Conservation (phyloP, 2,888 invertebrate genomes). For the Tetrapedia diversipes region DNA sequence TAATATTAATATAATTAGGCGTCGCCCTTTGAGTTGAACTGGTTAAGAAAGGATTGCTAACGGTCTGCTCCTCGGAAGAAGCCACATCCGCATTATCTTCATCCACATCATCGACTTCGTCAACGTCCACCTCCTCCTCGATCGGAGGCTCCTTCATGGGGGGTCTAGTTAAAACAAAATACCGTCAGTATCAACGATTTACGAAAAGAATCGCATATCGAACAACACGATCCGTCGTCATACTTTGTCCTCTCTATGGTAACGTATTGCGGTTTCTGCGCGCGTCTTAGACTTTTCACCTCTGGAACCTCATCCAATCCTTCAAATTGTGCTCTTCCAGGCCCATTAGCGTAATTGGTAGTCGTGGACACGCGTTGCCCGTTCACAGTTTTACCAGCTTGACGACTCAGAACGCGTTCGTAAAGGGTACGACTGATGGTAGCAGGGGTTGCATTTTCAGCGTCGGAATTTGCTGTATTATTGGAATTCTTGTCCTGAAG, state of each 20-base stretch:
- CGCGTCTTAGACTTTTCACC: conserved; percentile 80
- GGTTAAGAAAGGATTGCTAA: conserved; percentile 74
- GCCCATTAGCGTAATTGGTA: conserved; percentile 83
- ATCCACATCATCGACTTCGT: conserved; percentile 75
- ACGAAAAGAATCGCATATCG: neutral
- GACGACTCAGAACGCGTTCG: conserved; percentile 87
- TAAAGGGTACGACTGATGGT: conserved; percentile 90
- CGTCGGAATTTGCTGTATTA: conserved; percentile 72
- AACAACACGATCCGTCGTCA: neutral
- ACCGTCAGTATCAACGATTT: neutral
- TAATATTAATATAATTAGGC: conserved; percentile 79
- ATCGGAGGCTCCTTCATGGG: conserved; percentile 66
- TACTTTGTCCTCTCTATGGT: conserved; percentile 88
- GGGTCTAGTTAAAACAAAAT: conserved; percentile 53
- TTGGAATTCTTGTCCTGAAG: conserved; percentile 83
- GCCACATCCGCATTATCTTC: conserved; percentile 82
- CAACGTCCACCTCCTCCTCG: conserved; percentile 72
- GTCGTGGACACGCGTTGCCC: conserved; percentile 66
- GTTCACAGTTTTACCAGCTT: conserved; percentile 66
- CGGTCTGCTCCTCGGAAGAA: conserved; percentile 75
- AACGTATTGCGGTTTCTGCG: conserved; percentile 87
- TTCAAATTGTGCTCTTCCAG: conserved; percentile 85
- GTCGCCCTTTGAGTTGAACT: conserved; percentile 71
- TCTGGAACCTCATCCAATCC: conserved; percentile 81
- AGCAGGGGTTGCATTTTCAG: conserved; percentile 85